Base-by-base conservation (phyloP, 30 jellyfish, hydroid and myxozoan species). In the Turritopsis rubra region DNA sequence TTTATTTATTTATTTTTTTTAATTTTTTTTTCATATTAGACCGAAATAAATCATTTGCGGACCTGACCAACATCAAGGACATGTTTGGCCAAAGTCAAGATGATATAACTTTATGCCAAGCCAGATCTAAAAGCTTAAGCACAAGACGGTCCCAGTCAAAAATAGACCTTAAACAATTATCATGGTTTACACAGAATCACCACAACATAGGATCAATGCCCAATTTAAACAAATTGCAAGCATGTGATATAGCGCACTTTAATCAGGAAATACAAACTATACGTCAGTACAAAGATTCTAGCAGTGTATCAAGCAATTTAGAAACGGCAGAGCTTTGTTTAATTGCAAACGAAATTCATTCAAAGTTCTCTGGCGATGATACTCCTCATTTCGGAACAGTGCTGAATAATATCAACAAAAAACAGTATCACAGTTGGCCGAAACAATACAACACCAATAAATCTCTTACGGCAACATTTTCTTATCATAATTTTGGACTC, bases 401-500 rank as follows among this genome's bases (percentile, higher is more conserved):
- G 60, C 60, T 41, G 13, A 41, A 13, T 41, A 41, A 13, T 41
- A 41, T 26, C 26, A 74, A 74, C 52, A 29, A 20, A 20, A 31
- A 52, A 78, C 79, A 78, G 29, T 78, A 78, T 22, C 85, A 78
- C 52, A 78, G 85, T 28, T 78, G 85, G 85, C 85, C 85, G 16
- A 78, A 78, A 78, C 79, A 53, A 26, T 74, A n/a, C 53, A 74
- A 74, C 18, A 23, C 4, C 26, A 29, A 74, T 13, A 74, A 23
- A 74, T 7, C 53, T 74, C 65, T 22, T 74, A 21, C 41, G 19
- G 65, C 53, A 4, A 41, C 60, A 41, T 41, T 41, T 41, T 41
- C 60, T 13, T 74, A 74, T 74, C 82, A 74, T 74, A 74, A 74
- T 23, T 74, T 23, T 74, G 82, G 82, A 74, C 82, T 74, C 65